phyloP scores from a whole-genome alignment of 2,888 invertebrate species.

The Daptonema setosum region DNA sequence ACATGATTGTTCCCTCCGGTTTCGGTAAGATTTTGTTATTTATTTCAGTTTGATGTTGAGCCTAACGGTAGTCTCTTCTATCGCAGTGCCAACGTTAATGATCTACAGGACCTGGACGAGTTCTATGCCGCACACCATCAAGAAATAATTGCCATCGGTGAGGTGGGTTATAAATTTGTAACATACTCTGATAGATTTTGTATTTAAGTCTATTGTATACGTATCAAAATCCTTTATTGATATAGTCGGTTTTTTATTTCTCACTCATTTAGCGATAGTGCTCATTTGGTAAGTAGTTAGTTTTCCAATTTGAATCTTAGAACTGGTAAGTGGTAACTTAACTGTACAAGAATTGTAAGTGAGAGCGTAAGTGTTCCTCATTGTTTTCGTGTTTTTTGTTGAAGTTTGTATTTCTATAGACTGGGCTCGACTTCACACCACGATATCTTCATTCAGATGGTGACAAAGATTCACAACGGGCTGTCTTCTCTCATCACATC shows the following conservation, averaged over 20 bases:
- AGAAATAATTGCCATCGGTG: conserved; percentile 28
- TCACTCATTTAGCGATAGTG: neutral
- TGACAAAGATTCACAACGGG: conserved; percentile 27
- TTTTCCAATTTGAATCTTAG: too few species aligned
- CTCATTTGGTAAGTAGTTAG: too few species aligned
- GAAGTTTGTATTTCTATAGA: conserved; percentile 13
- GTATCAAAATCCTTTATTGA: too few species aligned
- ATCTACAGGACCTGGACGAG: conserved; percentile 25
- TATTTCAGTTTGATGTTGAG: too few species aligned
- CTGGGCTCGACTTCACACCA: conserved; percentile 32
- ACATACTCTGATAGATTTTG: too few species aligned
- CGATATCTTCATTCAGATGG: conserved; percentile 23
- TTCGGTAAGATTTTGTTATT: too few species aligned
- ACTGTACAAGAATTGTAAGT: too few species aligned
- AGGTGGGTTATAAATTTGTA: conserved; percentile 26
- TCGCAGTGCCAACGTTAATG: conserved; percentile 14
- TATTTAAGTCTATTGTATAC: too few species aligned
- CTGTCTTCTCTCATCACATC: conserved; percentile 28
- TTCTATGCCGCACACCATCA: conserved; percentile 23
- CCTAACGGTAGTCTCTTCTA: too few species aligned
- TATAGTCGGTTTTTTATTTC: neutral
- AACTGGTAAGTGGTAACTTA: too few species aligned
- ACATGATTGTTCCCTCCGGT: too few species aligned
- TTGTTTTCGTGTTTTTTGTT: neutral
- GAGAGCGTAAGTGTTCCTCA: too few species aligned